Evolutionary conservation across 2,888 invertebrate genomes (phyloP).

Genomic region (Deilephila elpenor): DNA sequence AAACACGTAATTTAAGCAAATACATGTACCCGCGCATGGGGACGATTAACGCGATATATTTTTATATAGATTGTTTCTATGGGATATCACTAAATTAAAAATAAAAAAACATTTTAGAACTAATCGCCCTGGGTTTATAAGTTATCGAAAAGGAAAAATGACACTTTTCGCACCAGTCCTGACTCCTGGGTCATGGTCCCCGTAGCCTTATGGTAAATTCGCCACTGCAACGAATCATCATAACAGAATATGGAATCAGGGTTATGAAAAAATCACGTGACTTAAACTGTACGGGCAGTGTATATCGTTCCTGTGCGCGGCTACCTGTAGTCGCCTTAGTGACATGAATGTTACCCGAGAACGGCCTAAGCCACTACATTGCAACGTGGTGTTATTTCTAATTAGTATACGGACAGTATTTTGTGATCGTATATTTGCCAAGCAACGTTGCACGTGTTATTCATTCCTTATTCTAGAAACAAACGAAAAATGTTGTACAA

Average conservation of each 20-base stretch:
- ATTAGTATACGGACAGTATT: slow-evolving; percentile 17
- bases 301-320: neutral
- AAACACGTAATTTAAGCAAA: neutral
- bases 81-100: neutral
- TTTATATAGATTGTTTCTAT: neutral
- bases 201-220: no score
- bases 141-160: no score
- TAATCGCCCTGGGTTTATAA: no score
- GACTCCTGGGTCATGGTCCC: no score
- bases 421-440: slow-evolving; percentile 26
- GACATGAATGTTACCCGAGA: slow-evolving; percentile 43
- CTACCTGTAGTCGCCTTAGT: slow-evolving; percentile 10
- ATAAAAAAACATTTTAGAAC: neutral
- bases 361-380: slow-evolving; percentile 52
- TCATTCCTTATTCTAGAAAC: neutral
- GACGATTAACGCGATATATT: neutral
- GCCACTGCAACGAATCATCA: no score
- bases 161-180: no score
- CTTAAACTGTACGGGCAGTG: neutral
- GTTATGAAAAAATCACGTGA: neutral
- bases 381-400: slow-evolving; percentile 17
- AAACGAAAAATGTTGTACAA: neutral
- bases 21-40: neutral
- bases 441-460: slow-evolving; percentile 3
- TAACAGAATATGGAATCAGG: no score